A percentile compares a stretch with the other conserved stretches of the same genome.
phyloP scores from a whole-genome alignment of 2,888 invertebrate genomes.

The Heliconius sara region DNA sequence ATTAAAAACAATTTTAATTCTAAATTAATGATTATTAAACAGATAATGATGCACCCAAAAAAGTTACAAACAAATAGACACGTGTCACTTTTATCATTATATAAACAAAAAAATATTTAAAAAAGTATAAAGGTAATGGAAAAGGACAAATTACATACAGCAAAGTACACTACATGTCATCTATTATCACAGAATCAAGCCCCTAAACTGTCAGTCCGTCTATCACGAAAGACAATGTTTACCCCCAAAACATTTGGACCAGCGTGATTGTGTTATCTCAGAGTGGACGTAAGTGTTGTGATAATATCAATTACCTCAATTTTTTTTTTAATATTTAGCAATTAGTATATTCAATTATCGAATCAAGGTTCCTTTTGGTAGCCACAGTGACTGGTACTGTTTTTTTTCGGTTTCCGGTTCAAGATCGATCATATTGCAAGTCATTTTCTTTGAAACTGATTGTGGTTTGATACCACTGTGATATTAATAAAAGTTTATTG shows the following conservation, averaged over 20 bases:
- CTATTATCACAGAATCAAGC: constrained; percentile 6
- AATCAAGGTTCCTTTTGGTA: constrained; percentile 19
- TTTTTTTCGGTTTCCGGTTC: not conserved
- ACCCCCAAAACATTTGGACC: constrained; percentile 13
- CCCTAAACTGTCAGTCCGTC: not conserved
- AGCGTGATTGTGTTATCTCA: constrained; percentile 32
- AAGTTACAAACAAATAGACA: not conserved
- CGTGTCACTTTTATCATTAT: not conserved
- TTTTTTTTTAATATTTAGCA: not conserved
- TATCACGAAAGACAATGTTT: constrained; percentile 19
- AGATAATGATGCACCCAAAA: not conserved
- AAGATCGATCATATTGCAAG: not conserved
- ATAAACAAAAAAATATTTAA: not conserved
- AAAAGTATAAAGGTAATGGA: not conserved
- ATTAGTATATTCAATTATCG: not conserved
- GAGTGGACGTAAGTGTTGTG: constrained; percentile 4
- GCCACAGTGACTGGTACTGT: not conserved
- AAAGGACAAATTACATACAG: constrained; percentile 4
- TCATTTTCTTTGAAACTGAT: not conserved
- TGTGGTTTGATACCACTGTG: too few relatives aligned
- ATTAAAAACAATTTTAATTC: too few relatives aligned
- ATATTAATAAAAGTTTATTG: not conserved
- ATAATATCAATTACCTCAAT: too few relatives aligned
- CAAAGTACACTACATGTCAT: not conserved
- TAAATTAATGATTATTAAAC: not conserved